Percentiles rank a stretch among this genome's conserved stretches.
These are phyloP conservation scores for Acinonyx jubatus DNA, from an alignment of 2,113 vertebrate species.

Conservation along the genomic window DNA sequence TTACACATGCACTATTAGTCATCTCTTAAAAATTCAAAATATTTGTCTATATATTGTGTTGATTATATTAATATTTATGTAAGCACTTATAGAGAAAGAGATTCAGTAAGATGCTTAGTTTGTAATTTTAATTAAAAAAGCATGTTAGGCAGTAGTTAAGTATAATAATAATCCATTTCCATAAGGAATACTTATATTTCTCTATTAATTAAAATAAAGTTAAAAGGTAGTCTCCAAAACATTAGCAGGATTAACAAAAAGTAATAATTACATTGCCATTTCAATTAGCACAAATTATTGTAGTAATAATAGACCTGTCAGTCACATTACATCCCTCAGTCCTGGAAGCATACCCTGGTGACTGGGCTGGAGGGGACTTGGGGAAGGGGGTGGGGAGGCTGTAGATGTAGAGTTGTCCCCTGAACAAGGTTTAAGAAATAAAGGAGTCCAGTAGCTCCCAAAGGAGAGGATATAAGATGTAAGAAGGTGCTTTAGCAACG, in stretches of 20 bases:
- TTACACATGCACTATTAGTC: not conserved
- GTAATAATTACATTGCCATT: not conserved
- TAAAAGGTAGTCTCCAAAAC: not conserved
- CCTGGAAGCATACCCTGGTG: not conserved
- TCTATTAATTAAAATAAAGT: constrained; percentile 38
- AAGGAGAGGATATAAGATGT: not conserved
- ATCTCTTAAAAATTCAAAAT: not conserved
- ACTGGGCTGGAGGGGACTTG: not conserved
- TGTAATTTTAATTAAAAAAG: constrained; percentile 45
- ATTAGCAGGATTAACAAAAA: not conserved
- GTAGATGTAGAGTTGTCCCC: not conserved
- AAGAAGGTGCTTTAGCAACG: not conserved
- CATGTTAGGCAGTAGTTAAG: not conserved
- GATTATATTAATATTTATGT: not conserved
- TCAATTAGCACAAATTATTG: not conserved
- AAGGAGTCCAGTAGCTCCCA: not conserved
- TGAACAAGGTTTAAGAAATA: not conserved
- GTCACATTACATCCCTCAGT: not conserved
- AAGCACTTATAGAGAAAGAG: not conserved
- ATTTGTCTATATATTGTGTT: not conserved
- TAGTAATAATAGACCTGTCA: not conserved
- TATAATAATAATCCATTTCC: not conserved
- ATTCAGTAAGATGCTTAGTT: not conserved
- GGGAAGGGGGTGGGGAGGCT: accelerated
- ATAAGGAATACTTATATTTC: not conserved